Conservation (phyloP, 2,888 invertebrate genomes). For the Drosophila atripex region DNA sequence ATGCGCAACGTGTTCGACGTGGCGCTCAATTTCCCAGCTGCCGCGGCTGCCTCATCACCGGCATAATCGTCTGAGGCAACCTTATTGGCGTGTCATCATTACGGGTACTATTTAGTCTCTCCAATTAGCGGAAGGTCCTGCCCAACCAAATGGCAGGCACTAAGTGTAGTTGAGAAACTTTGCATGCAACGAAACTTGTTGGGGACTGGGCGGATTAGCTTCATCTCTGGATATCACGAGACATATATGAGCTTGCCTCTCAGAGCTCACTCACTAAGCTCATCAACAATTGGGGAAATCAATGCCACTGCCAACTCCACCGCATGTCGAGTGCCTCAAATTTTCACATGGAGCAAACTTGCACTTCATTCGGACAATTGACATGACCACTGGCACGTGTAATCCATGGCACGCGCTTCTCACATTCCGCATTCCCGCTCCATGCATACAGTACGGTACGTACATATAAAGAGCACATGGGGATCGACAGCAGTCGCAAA, state of each 20-base stretch:
- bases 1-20: constrained; percentile 64
- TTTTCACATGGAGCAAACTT: constrained; percentile 37
- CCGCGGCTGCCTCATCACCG: constrained; percentile 36
- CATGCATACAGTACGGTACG: constrained; percentile 19
- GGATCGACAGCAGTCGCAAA: constrained; percentile 17
- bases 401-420: constrained; percentile 50
- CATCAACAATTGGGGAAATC: constrained; percentile 44
- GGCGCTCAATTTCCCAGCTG: constrained; percentile 50
- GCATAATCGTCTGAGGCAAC: constrained; percentile 25
- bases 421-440: constrained; percentile 17
- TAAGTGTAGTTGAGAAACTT: constrained; percentile 9
- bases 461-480: background rate
- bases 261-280: constrained; percentile 1
- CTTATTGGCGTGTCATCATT: constrained; percentile 31
- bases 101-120: constrained; percentile 29
- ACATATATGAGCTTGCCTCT: constrained; percentile 6
- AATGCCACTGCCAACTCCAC: constrained; percentile 13
- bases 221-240: background rate
- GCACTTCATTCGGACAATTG: constrained; percentile 70
- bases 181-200: background rate
- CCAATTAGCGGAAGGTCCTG: constrained; percentile 65
- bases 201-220: background rate
- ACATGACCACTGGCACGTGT: constrained; percentile 77
- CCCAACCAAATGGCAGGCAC: constrained; percentile 14
- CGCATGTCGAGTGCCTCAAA: constrained; percentile 28